Evolutionary conservation across 2,888 invertebrate species (phyloP), one percentile per base, ranked within the genome.

Genomic region (Thysanoteuthis rhombus): DNA sequence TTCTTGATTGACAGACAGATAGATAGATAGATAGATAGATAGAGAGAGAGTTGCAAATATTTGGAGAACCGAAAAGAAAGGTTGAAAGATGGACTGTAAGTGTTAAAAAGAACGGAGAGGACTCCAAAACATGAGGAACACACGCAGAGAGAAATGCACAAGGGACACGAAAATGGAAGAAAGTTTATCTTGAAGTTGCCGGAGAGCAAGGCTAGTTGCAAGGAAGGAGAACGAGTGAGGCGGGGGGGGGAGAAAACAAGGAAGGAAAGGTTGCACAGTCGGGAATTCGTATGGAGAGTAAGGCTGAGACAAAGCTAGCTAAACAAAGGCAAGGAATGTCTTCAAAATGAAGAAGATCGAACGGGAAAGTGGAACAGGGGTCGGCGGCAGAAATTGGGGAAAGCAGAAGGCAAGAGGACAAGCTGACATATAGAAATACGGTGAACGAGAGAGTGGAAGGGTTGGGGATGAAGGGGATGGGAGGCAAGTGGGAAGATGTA

Each of bases 301-400:
- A 75, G 10, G 75, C 12, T 75, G 16, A 75, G 75, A 75, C 75
- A 75, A 75, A n/a, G 75, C n/a, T 36, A 36, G n/a, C n/a, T 12
- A 75, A 75, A 75, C 75, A 75, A 75, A 75, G 12, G 75, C 75
- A 75, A n/a, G n/a, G 75, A 75, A 75, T 75, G n/a, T 75, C 75
- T 75, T 75, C 16, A 36, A 75, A 75, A 75, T n/a, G n/a, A n/a
- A 75, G 36, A 75, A 75, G 36, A 75, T 75, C 75, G 75, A 75
- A n/a, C n/a, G 36, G n/a, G 36, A 75, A 75, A 36, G 75, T 75
- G 75, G 75, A 16, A 75, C 75, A 75, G 75, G 75, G 75, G n/a
- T 75, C 75, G 75, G n/a, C 75, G 75, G 75, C n/a, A 75, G 36
- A 75, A 75, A 75, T 75, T 75, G 10, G 75, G 58, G 36, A 75